phyloP scores from a whole-genome alignment of 2,888 invertebrate species.

The Cantharis flavilabris region DNA sequence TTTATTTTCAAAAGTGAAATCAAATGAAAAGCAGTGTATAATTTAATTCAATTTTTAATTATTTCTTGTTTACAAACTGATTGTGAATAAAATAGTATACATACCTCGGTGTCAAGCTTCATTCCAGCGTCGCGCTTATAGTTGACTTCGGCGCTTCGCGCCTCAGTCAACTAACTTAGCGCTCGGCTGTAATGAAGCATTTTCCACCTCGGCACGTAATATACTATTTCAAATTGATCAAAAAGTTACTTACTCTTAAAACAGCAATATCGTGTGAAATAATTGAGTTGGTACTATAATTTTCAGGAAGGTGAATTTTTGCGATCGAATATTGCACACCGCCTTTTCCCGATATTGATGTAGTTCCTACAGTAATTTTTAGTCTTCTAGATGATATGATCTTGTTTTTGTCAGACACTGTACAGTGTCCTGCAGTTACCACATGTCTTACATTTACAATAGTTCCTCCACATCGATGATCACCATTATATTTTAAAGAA shows the following conservation, averaged over 20 bases:
- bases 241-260: slow-evolving; percentile 29
- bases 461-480: slow-evolving; percentile 38
- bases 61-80: too few relatives aligned
- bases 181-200: too few relatives aligned
- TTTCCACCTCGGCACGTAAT: too few relatives aligned
- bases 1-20: too few relatives aligned
- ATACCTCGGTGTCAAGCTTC: too few relatives aligned
- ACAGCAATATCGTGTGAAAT: slow-evolving; percentile 41
- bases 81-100: too few relatives aligned
- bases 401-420: slow-evolving; percentile 38
- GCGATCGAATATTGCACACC: not conserved
- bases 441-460: slow-evolving; percentile 36
- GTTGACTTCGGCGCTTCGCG: too few relatives aligned
- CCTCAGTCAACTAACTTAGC: too few relatives aligned
- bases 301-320: not conserved
- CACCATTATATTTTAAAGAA: slow-evolving; percentile 17
- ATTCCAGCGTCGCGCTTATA: too few relatives aligned
- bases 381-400: slow-evolving; percentile 34
- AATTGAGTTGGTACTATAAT: not conserved
- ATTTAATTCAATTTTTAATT: too few relatives aligned
- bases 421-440: slow-evolving; percentile 43
- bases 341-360: not conserved
- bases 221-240: too few relatives aligned
- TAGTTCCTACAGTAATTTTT: slow-evolving; percentile 35
- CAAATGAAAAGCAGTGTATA: too few relatives aligned